Base-by-base conservation (phyloP, 2,113 vertebrate genomes). In the Scartelaos histophorus region DNA sequence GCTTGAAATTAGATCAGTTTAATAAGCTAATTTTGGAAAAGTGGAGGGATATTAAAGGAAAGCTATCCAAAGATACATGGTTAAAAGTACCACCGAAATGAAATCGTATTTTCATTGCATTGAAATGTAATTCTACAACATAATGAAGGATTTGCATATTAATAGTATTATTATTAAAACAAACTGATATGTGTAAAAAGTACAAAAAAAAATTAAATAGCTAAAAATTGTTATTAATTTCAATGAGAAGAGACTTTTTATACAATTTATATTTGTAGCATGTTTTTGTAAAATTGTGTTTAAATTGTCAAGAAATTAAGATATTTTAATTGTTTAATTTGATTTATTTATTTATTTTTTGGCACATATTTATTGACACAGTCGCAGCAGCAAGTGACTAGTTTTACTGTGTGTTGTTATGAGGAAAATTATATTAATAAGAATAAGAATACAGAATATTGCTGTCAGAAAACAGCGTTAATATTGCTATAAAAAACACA, bases 1-100 rank as follows among this genome's bases (percentile, higher is more conserved):
- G 62, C 47, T 66, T 11, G 43, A 49, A 21, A 74, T 76, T 22
- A 67, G 54, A 80, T 85, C 13, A 1, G 15, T 82, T 47, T 22
- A 22, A 12, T 5, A 13, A 17, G 7, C 17, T 21, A 3, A 47
- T 67, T 29, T 56, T 34, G 15, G 17, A 62, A 35, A 62, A 15
- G 5, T 35, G 17, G 19, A 10, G 34, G 16, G 34, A 19, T 2
- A 64, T 35, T 38, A 43, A 38, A 64, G 43, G 2, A 64, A 34
- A n/a, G 16, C 34, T 64, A 35, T 64, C 61, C 9, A 64, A 38
- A 38, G 7, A 24, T 24, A 58, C 21, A 58, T 7, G 58, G 7
- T 2, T 13, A 15, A 9, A 29, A 24, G 15, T 61, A 7, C 17
- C 61, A 19, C 10, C 34, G 5, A 21, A 19, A 43, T 64, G 34